These are phyloP conservation scores for Beaufortia kweichowensis DNA, from an alignment of 2,113 vertebrate genomes.

Conservation along the genomic window DNA sequence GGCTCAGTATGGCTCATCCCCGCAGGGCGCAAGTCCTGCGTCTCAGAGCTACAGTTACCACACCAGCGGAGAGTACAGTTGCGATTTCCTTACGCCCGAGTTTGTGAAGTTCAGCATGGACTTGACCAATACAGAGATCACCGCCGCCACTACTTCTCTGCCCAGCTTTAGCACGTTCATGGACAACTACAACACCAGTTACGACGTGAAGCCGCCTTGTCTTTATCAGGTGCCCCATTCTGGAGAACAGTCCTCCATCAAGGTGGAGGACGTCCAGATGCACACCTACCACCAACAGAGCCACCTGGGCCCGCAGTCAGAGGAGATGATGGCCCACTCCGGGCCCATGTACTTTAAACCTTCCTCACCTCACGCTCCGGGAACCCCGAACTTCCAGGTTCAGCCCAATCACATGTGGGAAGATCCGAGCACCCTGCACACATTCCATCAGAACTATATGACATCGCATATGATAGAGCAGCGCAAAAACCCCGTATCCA, in stretches of 20 bases:
- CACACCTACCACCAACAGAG: constrained; percentile 93
- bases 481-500: constrained; percentile 92
- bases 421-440: constrained; percentile 93
- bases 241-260: constrained; percentile 95
- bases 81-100: constrained; percentile 98
- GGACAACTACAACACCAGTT: constrained; percentile 97
- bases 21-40: constrained; percentile 99
- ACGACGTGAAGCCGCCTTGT: constrained; percentile 99
- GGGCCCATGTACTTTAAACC: constrained; percentile 98
- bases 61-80: constrained; percentile 97
- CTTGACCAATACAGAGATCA: constrained; percentile 99
- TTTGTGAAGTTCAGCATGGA: constrained; percentile 99
- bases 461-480: constrained; percentile 94
- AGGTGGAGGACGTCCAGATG: constrained; percentile 98
- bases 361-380: constrained; percentile 90
- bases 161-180: constrained; percentile 99
- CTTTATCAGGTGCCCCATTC: constrained; percentile 98
- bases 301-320: constrained; percentile 88
- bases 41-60: constrained; percentile 99
- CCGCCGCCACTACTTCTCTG: constrained; percentile 96
- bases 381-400: constrained; percentile 91
- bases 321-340: constrained; percentile 93
- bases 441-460: constrained; percentile 98
- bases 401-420: constrained; percentile 96
- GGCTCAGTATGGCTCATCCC: constrained; percentile 99